Conservation (phyloP, 2,888 invertebrate genomes). For the Diabrotica balteata region DNA sequence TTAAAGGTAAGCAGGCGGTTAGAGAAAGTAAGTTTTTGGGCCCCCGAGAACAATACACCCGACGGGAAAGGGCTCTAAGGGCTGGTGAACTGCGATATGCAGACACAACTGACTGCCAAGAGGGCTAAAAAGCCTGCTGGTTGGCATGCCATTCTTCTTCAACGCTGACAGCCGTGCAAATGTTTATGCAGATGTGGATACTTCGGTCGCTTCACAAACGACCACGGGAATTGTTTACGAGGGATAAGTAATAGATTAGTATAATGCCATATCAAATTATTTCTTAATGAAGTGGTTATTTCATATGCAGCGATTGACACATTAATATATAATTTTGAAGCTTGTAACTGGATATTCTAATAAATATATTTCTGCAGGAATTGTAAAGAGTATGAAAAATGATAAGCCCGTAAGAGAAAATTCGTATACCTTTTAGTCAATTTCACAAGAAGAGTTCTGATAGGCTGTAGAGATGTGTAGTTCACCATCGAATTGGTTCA, state of each 20-base stretch:
- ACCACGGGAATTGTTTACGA: slow-evolving; percentile 23
- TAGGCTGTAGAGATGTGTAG: no score
- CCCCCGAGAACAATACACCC: slow-evolving; percentile 8
- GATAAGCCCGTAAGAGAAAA: no score
- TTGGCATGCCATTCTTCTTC: slow-evolving; percentile 50
- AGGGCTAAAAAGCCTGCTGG: slow-evolving; percentile 11
- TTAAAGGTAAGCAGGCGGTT: slow-evolving; percentile 10
- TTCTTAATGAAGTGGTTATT: no score
- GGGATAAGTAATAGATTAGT: slow-evolving; percentile 5
- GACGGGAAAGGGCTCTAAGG: slow-evolving; percentile 12
- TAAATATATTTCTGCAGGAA: no score
- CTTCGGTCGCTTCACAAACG: slow-evolving; percentile 33
- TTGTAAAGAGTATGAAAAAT: no score
- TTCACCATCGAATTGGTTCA: no score
- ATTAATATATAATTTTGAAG: no score
- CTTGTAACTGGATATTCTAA: no score
- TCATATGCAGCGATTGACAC: no score
- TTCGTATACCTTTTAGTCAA: no score
- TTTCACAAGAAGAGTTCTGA: no score
- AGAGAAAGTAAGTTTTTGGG: slow-evolving; percentile 14
- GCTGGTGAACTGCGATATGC: slow-evolving; percentile 14
- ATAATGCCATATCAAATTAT: no score
- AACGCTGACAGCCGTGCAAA: slow-evolving; percentile 54
- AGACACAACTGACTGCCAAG: slow-evolving; percentile 8
- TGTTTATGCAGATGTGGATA: slow-evolving; percentile 53